These are phyloP conservation scores for Xylota segnis DNA, from an alignment of 2,888 invertebrate species.

Conservation along the genomic window DNA sequence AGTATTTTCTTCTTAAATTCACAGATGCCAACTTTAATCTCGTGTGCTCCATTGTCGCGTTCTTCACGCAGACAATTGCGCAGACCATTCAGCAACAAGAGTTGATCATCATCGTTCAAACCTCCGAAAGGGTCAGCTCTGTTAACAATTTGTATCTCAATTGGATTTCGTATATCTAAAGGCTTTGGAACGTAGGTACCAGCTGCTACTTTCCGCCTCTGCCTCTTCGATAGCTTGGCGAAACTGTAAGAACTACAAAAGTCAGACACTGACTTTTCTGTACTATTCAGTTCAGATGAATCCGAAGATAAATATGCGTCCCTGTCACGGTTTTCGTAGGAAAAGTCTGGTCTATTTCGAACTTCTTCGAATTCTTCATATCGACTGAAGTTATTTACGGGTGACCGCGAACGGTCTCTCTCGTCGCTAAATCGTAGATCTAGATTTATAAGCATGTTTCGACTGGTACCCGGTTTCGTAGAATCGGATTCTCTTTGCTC, in stretches of 20 bases:
- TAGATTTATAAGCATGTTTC: neutral
- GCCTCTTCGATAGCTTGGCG: neutral
- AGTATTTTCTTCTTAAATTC: neutral
- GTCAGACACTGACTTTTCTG: neutral
- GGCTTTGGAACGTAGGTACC: neutral
- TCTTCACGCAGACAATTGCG: conserved; percentile 3
- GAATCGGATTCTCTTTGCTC: neutral
- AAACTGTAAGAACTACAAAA: neutral
- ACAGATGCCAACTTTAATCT: neutral
- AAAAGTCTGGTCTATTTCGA: conserved; percentile 4
- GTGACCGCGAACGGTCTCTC: neutral
- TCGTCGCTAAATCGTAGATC: neutral
- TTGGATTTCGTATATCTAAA: neutral
- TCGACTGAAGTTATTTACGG: neutral
- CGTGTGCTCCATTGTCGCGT: neutral
- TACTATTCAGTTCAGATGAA: neutral
- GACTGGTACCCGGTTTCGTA: neutral
- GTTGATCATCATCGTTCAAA: neutral
- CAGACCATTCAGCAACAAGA: neutral
- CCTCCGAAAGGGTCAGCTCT: neutral
- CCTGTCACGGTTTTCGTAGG: neutral
- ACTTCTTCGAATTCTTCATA: conserved; percentile 10
- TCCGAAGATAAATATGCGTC: neutral
- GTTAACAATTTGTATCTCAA: neutral
- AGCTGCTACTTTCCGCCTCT: neutral